phyloP scores from a whole-genome alignment of 2,888 invertebrate genomes.

The Heteromurus nitidus region DNA sequence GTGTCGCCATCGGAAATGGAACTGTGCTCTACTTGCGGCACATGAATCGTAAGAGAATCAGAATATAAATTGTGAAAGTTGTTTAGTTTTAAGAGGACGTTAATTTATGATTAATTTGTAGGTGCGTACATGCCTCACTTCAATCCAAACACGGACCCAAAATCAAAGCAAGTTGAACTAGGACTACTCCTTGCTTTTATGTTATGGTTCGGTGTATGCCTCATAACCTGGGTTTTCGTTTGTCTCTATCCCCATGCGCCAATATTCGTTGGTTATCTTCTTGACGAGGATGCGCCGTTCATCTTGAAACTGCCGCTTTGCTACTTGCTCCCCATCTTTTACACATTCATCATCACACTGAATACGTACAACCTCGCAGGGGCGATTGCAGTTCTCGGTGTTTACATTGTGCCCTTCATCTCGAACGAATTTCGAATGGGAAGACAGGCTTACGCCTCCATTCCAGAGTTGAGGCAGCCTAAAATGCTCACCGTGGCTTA shows the following conservation, averaged over 20 bases:
- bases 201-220: not conserved
- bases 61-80: no score
- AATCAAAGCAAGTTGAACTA: not conserved
- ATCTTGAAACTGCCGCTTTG: no score
- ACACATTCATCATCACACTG: not conserved
- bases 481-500: not conserved
- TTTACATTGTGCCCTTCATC: not conserved
- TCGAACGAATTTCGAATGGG: not conserved
- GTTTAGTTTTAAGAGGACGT: not conserved
- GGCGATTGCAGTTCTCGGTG: no score
- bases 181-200: not conserved
- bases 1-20: not conserved
- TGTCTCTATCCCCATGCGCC: not conserved
- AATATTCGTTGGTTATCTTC: not conserved
- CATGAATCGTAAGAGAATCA: constrained; percentile 1
- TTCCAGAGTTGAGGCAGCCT: not conserved
- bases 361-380: no score
- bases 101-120: not conserved
- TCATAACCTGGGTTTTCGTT: not conserved
- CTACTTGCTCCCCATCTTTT: not conserved
- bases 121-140: not conserved
- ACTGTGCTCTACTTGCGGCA: not conserved
- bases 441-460: not conserved
- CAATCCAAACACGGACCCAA: constrained; percentile 7
- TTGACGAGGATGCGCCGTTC: not conserved